Base-by-base conservation (phyloP, 2,888 invertebrate genomes). In the Acanthopleura granulata region DNA sequence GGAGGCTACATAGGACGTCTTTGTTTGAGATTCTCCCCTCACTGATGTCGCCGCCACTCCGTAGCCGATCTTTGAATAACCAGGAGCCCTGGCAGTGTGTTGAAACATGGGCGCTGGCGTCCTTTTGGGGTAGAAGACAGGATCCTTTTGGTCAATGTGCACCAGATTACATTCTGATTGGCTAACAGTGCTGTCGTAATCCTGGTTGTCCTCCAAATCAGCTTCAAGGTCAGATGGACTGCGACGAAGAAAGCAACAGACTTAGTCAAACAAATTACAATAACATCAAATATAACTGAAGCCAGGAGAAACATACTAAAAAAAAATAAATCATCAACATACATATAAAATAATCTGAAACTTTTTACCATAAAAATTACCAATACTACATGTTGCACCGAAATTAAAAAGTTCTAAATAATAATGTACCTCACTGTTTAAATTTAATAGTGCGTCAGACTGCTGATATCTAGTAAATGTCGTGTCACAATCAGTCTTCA, bases 171-270 rank as follows among this genome's bases (percentile, higher is more conserved):
- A 86, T 76, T 90, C 90, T 62, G 87, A 92, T 81, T 92, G 92
- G 86, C 92, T 90, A 72, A 90, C 92, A 57, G 91, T 87, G 77
- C 91, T 91, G 84, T 92, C 91, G 82, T 91, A 91, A 80, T 92
- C 92, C 83, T 92, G 91, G 81, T 93, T 93, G 85, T 93, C 93
- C 82, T 93, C 93, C 79, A 93, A 91, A 80, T 93, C 93, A 50
- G 93, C 93, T 82, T 93, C 93, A 78, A 93, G 89, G 87, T 93
- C 93, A 76, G 93, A 93, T 69, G 92, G 93, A 86, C 93, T 93
- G 84, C 15, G 82, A 83, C 74, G 40, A 74, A 71, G 74, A 57
- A 57, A 57, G 18, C 14, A 51, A 29, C 51, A 51, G 51, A 57
- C 22, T 57, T n/a, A 57, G 1, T 9, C 9, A 40, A 40, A 40